Percentiles rank a stretch among this genome's conserved stretches.
These are phyloP conservation scores for Heliothis virescens DNA, from an alignment of 1,140 invertebrate genomes.

Conservation along the genomic window DNA sequence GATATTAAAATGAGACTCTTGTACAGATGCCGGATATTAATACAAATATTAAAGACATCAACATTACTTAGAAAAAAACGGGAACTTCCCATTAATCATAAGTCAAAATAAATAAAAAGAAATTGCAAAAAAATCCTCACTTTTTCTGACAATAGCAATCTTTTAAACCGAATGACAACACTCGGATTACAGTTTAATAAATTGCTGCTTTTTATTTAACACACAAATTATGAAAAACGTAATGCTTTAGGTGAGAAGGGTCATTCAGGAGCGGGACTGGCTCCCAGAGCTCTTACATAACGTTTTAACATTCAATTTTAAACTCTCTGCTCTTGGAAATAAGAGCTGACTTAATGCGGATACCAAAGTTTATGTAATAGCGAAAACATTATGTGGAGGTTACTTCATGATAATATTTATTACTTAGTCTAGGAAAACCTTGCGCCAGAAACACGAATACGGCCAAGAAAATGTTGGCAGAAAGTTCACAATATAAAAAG, in stretches of 20 bases:
- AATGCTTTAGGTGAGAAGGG: constrained; percentile 44
- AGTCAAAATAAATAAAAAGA: constrained; percentile 1
- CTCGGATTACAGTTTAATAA: constrained; percentile 46
- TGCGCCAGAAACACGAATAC: constrained; percentile 14
- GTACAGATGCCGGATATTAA: constrained; percentile 28
- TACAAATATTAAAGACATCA: constrained; percentile 15
- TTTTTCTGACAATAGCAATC: constrained; percentile 41
- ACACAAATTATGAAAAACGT: constrained; percentile 49
- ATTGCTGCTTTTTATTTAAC: constrained; percentile 45
- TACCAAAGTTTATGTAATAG: not conserved
- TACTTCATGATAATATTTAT: constrained; percentile 24
- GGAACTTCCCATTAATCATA: constrained; percentile 52
- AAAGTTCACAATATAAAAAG: constrained; percentile 4
- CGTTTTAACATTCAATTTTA: constrained; percentile 2
- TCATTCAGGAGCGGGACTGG: constrained; percentile 15
- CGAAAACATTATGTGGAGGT: constrained; percentile 26
- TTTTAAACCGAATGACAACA: constrained; percentile 49
- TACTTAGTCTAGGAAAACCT: constrained; percentile 22
- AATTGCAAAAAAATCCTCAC: not conserved
- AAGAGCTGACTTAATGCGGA: not conserved
- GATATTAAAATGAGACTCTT: constrained; percentile 5
- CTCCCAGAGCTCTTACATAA: constrained; percentile 12
- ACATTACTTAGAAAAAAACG: not conserved
- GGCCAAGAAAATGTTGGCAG: constrained; percentile 22
- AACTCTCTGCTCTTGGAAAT: constrained; percentile 13